Conservation (phyloP, 2,797 vertebrate genomes). For the Lepidocolaptes lacrymiger region DNA sequence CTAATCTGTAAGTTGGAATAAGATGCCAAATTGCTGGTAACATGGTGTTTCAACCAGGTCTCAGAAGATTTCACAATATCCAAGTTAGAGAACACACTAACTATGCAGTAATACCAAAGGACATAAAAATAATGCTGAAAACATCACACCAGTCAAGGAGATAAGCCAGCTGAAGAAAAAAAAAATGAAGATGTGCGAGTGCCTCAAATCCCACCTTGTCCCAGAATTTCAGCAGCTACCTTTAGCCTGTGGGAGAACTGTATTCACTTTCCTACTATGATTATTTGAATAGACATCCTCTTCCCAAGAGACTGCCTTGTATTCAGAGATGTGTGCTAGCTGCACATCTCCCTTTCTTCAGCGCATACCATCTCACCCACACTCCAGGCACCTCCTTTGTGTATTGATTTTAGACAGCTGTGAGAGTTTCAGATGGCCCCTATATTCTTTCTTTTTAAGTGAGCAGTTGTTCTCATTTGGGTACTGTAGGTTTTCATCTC, state of each 20-base stretch:
- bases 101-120: neutral
- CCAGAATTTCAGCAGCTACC: neutral
- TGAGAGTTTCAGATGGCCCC: neutral
- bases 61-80: neutral
- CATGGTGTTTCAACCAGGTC: neutral
- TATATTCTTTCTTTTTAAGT: neutral
- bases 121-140: neutral
- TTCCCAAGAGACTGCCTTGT: neutral
- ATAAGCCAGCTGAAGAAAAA: neutral
- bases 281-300: neutral
- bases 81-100: neutral
- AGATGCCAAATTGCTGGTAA: neutral
- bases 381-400: neutral
- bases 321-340: neutral
- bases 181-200: neutral
- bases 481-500: neutral
- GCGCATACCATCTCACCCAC: accelerated
- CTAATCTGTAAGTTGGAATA: neutral
- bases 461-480: neutral
- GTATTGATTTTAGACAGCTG: neutral
- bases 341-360: neutral
- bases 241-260: neutral
- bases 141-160: neutral
- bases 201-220: neutral
- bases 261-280: neutral